Conservation (phyloP, 1,140 invertebrate species). For the Amphibalanus amphitrite region DNA sequence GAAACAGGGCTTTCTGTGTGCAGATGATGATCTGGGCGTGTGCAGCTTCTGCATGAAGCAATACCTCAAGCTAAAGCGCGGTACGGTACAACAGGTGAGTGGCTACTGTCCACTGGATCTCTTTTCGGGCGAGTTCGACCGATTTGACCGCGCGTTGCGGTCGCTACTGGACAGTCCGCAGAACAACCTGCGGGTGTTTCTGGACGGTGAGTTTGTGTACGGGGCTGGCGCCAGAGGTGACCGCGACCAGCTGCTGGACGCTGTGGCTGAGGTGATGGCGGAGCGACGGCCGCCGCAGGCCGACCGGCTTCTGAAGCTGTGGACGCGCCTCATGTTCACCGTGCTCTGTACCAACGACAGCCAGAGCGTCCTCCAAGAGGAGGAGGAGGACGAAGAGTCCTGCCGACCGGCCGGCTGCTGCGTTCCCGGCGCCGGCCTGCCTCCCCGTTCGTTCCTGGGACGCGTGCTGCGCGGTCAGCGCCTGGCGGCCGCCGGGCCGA, state of each 20-base stretch:
- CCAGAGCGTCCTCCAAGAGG: not conserved
- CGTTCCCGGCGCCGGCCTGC: not conserved
- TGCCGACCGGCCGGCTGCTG: not conserved
- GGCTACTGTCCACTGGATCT: constrained; percentile 21
- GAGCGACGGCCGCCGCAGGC: not conserved
- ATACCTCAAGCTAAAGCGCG: constrained; percentile 15
- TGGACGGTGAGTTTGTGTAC: constrained; percentile 16
- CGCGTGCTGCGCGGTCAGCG: not conserved
- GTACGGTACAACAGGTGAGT: constrained; percentile 15
- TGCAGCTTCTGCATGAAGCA: constrained; percentile 18
- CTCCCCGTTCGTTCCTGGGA: not conserved
- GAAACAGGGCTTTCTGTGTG: constrained; percentile 18
- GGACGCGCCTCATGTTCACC: not conserved
- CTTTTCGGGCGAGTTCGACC: constrained; percentile 17
- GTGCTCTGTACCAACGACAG: not conserved
- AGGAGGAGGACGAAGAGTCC: not conserved
- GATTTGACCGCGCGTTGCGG: constrained; percentile 15
- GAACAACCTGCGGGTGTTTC: constrained; percentile 21
- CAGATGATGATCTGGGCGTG: constrained; percentile 6
- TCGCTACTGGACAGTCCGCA: constrained; percentile 18
- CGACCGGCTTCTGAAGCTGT: not conserved
- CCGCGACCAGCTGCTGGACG: not conserved
- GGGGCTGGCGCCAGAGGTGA: constrained; percentile 8
- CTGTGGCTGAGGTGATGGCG: not conserved
- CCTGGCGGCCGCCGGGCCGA: not conserved